These are phyloP conservation scores for Barnardius zonarius DNA, from an alignment of 2,113 vertebrate genomes.

Conservation along the genomic window DNA sequence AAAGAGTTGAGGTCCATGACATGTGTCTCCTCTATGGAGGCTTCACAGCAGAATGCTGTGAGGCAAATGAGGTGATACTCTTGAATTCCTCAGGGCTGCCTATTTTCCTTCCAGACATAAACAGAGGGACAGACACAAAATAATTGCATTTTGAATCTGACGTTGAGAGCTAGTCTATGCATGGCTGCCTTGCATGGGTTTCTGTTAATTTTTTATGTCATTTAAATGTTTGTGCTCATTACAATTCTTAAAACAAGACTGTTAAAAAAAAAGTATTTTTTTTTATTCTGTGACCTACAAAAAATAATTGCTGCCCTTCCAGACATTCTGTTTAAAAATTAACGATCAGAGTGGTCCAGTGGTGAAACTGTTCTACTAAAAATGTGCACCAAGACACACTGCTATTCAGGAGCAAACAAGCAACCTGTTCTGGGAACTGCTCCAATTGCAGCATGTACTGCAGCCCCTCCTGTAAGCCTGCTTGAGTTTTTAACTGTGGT, in stretches of 20 bases:
- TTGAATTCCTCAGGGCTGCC: not conserved
- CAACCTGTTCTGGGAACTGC: not conserved
- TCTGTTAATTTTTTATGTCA: not conserved
- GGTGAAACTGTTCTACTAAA: not conserved
- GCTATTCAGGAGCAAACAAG: not conserved
- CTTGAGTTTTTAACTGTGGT: not conserved
- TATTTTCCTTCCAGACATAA: not conserved
- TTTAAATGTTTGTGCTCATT: conserved; percentile 12
- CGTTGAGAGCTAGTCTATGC: not conserved
- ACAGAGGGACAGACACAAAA: not conserved
- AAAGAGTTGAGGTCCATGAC: not conserved
- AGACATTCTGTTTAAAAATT: conserved; percentile 1
- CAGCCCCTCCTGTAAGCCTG: not conserved
- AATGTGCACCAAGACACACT: not conserved
- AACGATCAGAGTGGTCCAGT: not conserved
- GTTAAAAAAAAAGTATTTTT: not conserved
- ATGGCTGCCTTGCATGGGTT: not conserved
- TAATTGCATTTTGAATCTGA: not conserved
- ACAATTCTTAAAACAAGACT: not conserved
- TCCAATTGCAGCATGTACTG: not conserved
- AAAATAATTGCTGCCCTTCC: conserved; percentile 8
- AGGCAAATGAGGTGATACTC: not conserved
- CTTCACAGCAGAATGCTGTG: not conserved
- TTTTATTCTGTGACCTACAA: conserved; percentile 5
- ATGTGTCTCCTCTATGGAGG: not conserved